Evolutionary conservation across 2,888 invertebrate species (phyloP), one percentile per base, ranked within the genome.

Genomic region (Aphidius colemani): DNA sequence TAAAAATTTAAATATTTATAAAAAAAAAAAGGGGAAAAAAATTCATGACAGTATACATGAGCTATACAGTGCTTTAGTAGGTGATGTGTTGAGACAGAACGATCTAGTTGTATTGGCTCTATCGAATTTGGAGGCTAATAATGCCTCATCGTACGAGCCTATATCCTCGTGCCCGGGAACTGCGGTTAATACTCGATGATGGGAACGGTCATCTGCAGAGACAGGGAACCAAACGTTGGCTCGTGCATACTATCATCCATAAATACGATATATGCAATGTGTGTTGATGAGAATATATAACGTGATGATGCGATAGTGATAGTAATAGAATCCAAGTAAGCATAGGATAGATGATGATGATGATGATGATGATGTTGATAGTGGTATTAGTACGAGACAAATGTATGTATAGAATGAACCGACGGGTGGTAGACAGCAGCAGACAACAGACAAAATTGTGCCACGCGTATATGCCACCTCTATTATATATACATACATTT

Each of bases 151-250:
- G 75, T 75, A 70, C 68, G 66, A 55, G 65, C 61, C 30, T 30
- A 30, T 57, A 50, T 56, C 56, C 68, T 66, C 73, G 75, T 78
- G 71, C 75, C 75, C 76, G 78, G 70, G 71, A 77, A 73, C 78
- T 82, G 82, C 79, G 82, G 82, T 82, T 82, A 82, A 82, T 82
- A 81, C 81, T 82, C 82, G 80, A 82, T 82, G 82, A 81, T 81
- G 81, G 81, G 82, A 82, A 81, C 82, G 80, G 82, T 81, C 82
- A 82, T 82, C 81, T 81, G 82, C 82, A 82, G 82, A 81, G 81
- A 81, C 79, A 80, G 79, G 73, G 73, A 69, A 68, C 70, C 67
- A 69, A 64, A 66, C 64, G 65, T 57, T 57, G 61, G 66, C 65
- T 67, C 69, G 65, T 64, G 66, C 68, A 65, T 67, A 67, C 66